Evolutionary conservation across 2,113 vertebrate genomes (phyloP), one percentile per base, ranked within the genome.

Genomic region (Fulmarus glacialis): DNA sequence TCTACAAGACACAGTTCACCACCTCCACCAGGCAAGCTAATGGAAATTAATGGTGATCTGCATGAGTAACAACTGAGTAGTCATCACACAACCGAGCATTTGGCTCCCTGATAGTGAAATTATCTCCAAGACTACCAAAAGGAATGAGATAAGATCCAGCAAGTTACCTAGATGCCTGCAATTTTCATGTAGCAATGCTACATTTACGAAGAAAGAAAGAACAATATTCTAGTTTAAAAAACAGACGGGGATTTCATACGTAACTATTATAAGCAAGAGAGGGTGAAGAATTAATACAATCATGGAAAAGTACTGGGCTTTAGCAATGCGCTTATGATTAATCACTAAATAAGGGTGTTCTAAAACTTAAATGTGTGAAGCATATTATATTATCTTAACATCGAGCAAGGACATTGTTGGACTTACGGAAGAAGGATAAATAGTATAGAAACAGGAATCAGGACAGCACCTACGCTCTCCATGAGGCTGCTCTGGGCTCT

Each of bases 341-440:
- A 60, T 60, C 27, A 62, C 34, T 85, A 64, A 60, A 55, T 55
- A 63, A 34, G 14, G 20, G 11, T 70, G 26, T 85, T 84, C 20
- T 59, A 20, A 73, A 84, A 67, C 5, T 27, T 21, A 88, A 81
- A 70, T 70, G 11, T 15, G 6, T 74, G 45, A 81, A 66, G 50
- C 48, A 50, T 27, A 14, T 80, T 63, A 5, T 43, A 24, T 26
- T 81, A 23, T 50, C 36, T 43, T 82, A 68, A 68, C 13, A 62
- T 48, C 1, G 2, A 72, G 21, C 20, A 55, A 45, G 21, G 40
- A 63, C 13, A 19, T 59, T 1, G 1, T 4, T 72, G 5, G 9
- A 48, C 38, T 72, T 53, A 26, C 0, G 0, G 11, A 17, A 83
- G 62, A 84, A 68, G 15, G 23, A 26, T 77, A 36, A 84, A 77